Conservation (phyloP, 2,888 invertebrate genomes). For the Plutella xylostella region DNA sequence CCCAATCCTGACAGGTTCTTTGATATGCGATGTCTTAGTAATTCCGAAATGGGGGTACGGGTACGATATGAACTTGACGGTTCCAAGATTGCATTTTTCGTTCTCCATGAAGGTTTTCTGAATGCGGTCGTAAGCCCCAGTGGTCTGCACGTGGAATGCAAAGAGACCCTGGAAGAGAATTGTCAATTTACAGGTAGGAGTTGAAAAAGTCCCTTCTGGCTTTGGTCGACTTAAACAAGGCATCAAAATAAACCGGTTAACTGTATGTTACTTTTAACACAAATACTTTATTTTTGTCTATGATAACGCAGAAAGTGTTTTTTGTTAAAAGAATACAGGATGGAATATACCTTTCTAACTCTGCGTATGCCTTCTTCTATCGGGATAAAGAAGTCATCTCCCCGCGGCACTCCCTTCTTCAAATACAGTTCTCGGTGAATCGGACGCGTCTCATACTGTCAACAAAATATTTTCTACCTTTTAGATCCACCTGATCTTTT, state of each 20-base stretch:
- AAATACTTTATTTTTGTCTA: too few species aligned
- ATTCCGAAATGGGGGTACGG: constrained; percentile 13
- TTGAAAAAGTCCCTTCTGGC: too few species aligned
- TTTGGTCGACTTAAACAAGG: too few species aligned
- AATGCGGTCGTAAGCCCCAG: constrained; percentile 17
- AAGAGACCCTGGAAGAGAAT: constrained; percentile 14
- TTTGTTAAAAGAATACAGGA: too few species aligned
- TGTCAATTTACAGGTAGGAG: too few species aligned
- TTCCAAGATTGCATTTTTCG: constrained; percentile 19
- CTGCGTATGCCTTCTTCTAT: constrained; percentile 9
- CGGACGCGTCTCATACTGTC: constrained; percentile 9
- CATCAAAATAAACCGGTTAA: too few species aligned
- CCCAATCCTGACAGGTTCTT: constrained; percentile 17
- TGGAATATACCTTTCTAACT: constrained; percentile 11
- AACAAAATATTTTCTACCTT: too few species aligned
- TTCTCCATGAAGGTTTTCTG: constrained; percentile 17
- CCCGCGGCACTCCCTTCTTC: constrained; percentile 9
- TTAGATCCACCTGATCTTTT: too few species aligned
- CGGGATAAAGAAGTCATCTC: constrained; percentile 7
- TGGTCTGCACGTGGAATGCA: constrained; percentile 18
- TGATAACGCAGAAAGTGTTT: too few species aligned
- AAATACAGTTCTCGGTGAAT: constrained; percentile 8
- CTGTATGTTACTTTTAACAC: too few species aligned
- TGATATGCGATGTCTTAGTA: constrained; percentile 12
- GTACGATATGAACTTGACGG: constrained; percentile 13